Base-by-base conservation (phyloP, 2,113 vertebrate genomes). In the Microtus richardsoni region DNA sequence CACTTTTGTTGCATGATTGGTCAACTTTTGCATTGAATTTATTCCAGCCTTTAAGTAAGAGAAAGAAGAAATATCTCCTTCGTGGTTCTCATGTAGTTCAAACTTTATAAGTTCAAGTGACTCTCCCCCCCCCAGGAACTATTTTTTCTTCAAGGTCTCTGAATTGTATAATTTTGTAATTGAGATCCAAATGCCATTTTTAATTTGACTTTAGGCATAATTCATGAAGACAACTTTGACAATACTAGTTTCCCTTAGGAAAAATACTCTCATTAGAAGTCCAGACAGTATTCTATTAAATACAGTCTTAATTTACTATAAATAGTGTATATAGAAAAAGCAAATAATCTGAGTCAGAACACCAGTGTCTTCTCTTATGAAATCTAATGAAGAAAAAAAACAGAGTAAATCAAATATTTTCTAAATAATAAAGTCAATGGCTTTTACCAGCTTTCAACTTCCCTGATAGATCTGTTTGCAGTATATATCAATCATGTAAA, bases 171-270 rank as follows among this genome's bases (percentile, higher is more conserved):
- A 92, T 96, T 96, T 78, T 95, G 60, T 95, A 95, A 97, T 70
- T 94, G 94, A 91, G 22, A 52, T 92, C 77, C 77, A 92, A 97
- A 91, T 93, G 68, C 73, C 96, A 68, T 92, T 97, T 97, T 96
- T 87, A 94, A 97, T 97, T 97, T 97, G 78, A 96, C 87, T 94
- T 96, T 89, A 96, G 95, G 49, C 28, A 36, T 93, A 97, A 95
- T 94, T 96, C 78, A 94, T 1, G 10, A 96, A 93, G 93, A 95
- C 89, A 95, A 88, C 80, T 94, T 97, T 88, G 89, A 97, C 86
- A 97, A 97, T 95, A 93, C 83, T 79, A 58, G 77, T 89, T 96
- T 85, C 83, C 74, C 41, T 97, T 84, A 94, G 83, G 91, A 95
- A 96, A 95, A 96, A 89, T 89, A 91, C 41, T 97, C 89, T 89